phyloP scores from a whole-genome alignment of 2,888 invertebrate genomes.

The Malthinus flaveolus region DNA sequence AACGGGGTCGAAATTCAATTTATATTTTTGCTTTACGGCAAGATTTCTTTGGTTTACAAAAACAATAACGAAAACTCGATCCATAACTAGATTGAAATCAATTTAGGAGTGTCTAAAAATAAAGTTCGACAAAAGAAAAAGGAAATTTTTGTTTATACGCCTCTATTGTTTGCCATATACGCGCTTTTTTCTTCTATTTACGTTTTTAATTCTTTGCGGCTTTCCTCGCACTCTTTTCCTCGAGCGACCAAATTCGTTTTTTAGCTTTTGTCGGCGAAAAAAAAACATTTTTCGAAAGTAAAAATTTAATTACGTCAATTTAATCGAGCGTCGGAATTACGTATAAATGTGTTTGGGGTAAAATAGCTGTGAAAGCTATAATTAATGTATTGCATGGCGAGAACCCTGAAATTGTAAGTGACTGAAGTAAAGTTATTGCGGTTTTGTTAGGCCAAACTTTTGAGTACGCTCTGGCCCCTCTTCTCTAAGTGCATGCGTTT shows the following conservation, averaged over 20 bases:
- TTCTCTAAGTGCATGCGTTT: conserved; percentile 30
- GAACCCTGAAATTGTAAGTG: conserved; percentile 32
- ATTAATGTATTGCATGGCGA: conserved; percentile 26
- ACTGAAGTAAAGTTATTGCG: conserved; percentile 34
- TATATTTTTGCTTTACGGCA: not conserved
- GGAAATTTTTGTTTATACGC: not conserved
- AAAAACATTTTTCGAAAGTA: too few species aligned
- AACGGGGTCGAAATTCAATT: not conserved
- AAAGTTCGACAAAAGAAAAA: conserved; percentile 6
- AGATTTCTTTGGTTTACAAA: conserved; percentile 5
- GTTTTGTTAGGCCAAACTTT: conserved; percentile 27
- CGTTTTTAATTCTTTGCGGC: not conserved
- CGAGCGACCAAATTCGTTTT: too few species aligned
- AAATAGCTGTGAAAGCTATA: conserved; percentile 16
- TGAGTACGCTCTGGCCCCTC: conserved; percentile 1
- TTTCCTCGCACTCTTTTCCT: not conserved
- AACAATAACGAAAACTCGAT: conserved; percentile 4
- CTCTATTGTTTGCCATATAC: not conserved
- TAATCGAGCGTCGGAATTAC: too few species aligned
- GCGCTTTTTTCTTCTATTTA: not conserved
- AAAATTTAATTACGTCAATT: too few species aligned
- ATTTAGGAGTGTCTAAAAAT: conserved; percentile 2
- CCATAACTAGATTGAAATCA: conserved; percentile 7
- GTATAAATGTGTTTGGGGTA: conserved; percentile 12
- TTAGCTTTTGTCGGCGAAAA: too few species aligned